Evolutionary conservation across 2,888 invertebrate species (phyloP).

Genomic region (Schizaphis graminum): DNA sequence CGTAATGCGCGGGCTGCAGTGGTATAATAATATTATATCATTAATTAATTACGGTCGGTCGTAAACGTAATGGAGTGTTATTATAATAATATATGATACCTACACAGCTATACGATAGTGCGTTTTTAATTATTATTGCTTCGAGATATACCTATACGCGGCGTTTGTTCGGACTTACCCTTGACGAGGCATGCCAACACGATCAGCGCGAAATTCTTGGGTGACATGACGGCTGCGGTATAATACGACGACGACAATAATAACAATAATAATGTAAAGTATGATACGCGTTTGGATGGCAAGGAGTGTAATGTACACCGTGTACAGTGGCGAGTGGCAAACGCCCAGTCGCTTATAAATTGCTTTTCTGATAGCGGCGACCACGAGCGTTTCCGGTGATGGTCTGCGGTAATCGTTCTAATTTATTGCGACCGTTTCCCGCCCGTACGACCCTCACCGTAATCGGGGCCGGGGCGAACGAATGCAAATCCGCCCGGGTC

Average conservation of each 20-base stretch:
- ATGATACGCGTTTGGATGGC: background rate
- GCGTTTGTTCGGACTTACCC: constrained; percentile 20
- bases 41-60: background rate
- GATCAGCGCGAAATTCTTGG: background rate
- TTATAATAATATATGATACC: background rate
- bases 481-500: background rate
- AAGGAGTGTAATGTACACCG: background rate
- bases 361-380: constrained; percentile 8
- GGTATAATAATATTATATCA: background rate
- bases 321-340: background rate
- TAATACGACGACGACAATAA: background rate
- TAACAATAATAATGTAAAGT: background rate
- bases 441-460: background rate
- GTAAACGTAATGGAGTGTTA: background rate
- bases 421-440: background rate
- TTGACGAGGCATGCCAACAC: constrained; percentile 35
- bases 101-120: background rate
- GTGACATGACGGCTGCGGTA: background rate
- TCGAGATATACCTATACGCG: background rate
- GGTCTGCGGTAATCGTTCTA: background rate
- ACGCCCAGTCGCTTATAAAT: constrained; percentile 27
- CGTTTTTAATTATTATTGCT: background rate
- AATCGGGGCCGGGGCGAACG: background rate
- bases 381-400: constrained; percentile 25
- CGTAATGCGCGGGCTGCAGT: background rate